phyloP scores from a whole-genome alignment of 2,113 vertebrate species.

The Rhabdomys dilectus region DNA sequence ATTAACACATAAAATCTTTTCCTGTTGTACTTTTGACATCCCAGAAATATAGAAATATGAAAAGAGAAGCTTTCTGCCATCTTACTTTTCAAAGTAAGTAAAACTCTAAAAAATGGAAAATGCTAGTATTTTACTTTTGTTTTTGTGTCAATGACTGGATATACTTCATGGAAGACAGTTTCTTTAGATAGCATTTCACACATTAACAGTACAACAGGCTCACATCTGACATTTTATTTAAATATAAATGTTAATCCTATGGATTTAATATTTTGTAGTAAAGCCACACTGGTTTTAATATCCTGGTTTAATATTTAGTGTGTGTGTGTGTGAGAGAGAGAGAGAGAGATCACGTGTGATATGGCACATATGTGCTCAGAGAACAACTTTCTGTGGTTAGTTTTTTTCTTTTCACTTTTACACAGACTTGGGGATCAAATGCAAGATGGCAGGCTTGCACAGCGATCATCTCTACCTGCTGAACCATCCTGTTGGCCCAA shows the following conservation, averaged over 20 bases:
- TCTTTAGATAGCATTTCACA: conserved; percentile 26
- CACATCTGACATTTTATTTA: conserved; percentile 17
- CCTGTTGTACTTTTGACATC: conserved; percentile 24
- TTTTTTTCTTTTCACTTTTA: not conserved
- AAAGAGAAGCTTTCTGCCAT: not conserved
- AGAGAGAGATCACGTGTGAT: too few species aligned
- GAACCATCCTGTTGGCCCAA: not conserved
- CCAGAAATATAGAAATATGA: not conserved
- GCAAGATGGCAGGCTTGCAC: not conserved
- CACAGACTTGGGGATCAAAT: not conserved
- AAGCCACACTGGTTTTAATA: not conserved
- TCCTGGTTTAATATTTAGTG: not conserved
- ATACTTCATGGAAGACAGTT: not conserved
- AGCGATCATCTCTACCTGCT: not conserved
- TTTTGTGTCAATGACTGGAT: conserved; percentile 24
- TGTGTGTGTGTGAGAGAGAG: too few species aligned
- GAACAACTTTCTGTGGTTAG: not conserved
- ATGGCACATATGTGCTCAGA: not conserved
- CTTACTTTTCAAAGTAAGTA: conserved; percentile 52
- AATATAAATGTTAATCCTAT: conserved; percentile 12
- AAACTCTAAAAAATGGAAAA: conserved; percentile 32
- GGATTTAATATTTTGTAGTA: conserved; percentile 9
- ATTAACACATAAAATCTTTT: not conserved
- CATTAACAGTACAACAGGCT: not conserved
- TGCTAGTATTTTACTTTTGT: conserved; percentile 35